Base-by-base conservation (phyloP, 2,113 vertebrate genomes). In the Himantopus leucocephalus region DNA sequence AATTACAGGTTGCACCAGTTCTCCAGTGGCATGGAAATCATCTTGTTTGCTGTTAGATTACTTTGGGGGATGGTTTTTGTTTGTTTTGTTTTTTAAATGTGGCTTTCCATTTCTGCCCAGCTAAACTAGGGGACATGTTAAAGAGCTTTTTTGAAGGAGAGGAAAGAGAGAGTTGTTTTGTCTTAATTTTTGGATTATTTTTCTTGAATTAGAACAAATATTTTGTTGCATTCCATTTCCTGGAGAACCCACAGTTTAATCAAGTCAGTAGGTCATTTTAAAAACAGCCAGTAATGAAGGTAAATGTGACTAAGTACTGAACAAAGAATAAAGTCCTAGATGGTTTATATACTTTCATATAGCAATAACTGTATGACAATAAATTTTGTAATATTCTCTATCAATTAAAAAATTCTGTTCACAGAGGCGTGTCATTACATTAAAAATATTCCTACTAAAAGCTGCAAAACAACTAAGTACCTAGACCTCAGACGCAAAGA, bases 11-110 rank as follows among this genome's bases (percentile, higher is more conserved):
- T 93, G 59, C 53, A 70, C 77, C 75, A 85, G 66, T 81, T 94
- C 89, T 96, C n/a, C 23, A 27, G 29, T 68, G 62, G 14, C 37
- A 21, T 63, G 52, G 62, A 85, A 90, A 85, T 85, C 14, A 47
- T 77, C 50, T 79, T 90, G 59, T 91, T 96, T 92, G 67, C 75
- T 70, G 41, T 88, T 74, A 35, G 84, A 60, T 94, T 96, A 70
- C 55, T 88, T 88, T 77, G 67, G 39, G 62, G 71, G 56, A 45
- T 86, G 62, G 9, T 30, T 80, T 91, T 74, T 80, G 32, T 90
- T 86, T 73, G 43, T 20, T 82, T 72, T 86, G 10, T 17, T 92
- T 83, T 85, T 41, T 58, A 21, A 81, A 88, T 58, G 37, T 18
- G 13, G 8, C 26, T 84, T 86, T 55, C 63, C 14, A 64, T 88